These are phyloP conservation scores for Phrynocephalus versicolor DNA, from an alignment of 2,113 vertebrate genomes.

Conservation along the genomic window DNA sequence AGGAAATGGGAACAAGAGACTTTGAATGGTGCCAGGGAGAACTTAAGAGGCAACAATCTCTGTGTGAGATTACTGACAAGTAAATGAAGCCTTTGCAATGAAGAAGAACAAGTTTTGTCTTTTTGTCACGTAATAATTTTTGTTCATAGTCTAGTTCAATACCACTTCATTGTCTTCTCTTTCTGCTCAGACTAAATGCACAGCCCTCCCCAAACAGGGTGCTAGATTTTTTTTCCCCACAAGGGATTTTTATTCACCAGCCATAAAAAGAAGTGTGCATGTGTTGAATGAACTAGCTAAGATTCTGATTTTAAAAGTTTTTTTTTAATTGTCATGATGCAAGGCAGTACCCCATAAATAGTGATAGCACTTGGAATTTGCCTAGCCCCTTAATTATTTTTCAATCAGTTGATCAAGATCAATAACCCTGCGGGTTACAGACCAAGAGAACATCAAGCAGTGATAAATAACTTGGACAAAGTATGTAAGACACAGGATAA, in stretches of 20 bases:
- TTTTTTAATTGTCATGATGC: constrained; percentile 21
- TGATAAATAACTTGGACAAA: too few relatives aligned
- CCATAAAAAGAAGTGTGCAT: constrained; percentile 59
- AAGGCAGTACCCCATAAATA: neutral
- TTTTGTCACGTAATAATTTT: constrained; percentile 51
- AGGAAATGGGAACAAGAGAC: constrained; percentile 30
- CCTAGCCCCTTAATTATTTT: too few relatives aligned
- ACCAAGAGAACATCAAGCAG: too few relatives aligned
- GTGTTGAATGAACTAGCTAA: constrained; percentile 32
- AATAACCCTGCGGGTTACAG: too few relatives aligned
- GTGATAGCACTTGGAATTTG: too few relatives aligned
- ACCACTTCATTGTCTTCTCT: constrained; percentile 49
- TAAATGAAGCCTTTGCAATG: constrained; percentile 40
- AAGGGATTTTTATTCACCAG: constrained; percentile 35
- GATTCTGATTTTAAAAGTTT: constrained; percentile 57
- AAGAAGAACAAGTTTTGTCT: constrained; percentile 43
- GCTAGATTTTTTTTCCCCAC: constrained; percentile 45
- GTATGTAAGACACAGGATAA: too few relatives aligned
- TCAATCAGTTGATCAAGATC: too few relatives aligned
- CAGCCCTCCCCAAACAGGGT: constrained; percentile 20
- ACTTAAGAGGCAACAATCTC: constrained; percentile 25
- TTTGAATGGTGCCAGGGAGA: neutral
- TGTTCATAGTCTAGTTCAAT: constrained; percentile 53
- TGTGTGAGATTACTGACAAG: constrained; percentile 46
- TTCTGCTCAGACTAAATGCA: constrained; percentile 31